phyloP scores from a whole-genome alignment of 2,113 vertebrate genomes.

The Astur gentilis region DNA sequence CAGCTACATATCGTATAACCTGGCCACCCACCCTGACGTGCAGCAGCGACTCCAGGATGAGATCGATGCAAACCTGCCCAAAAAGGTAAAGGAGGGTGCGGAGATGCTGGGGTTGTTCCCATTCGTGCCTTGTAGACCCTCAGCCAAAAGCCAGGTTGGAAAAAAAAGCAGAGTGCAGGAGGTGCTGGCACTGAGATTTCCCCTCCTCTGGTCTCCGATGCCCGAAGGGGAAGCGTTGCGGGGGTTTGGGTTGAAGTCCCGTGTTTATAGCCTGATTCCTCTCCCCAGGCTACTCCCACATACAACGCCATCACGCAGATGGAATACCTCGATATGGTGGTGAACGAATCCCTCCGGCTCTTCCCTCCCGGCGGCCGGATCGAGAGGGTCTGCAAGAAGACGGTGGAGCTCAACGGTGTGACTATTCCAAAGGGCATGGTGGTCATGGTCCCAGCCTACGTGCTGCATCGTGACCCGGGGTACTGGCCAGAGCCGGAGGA shows the following conservation, averaged over 20 bases:
- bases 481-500: slow-evolving; percentile 75
- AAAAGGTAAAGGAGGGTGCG: slow-evolving; percentile 57
- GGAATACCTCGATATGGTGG: slow-evolving; percentile 83
- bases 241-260: not conserved
- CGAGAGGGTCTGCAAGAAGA: slow-evolving; percentile 81
- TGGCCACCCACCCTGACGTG: slow-evolving; percentile 72
- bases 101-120: not conserved
- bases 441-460: slow-evolving; percentile 63
- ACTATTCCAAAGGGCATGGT: slow-evolving; percentile 74
- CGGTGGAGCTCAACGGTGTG: slow-evolving; percentile 74
- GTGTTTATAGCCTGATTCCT: not conserved
- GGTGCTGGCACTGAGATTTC: not conserved
- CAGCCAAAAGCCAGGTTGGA: not conserved
- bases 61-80: slow-evolving; percentile 71
- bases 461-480: slow-evolving; percentile 57
- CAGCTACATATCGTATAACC: slow-evolving; percentile 66
- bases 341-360: slow-evolving; percentile 79
- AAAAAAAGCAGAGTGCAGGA: not conserved
- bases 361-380: slow-evolving; percentile 59
- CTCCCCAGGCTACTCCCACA: slow-evolving; percentile 54
- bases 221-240: fast-evolving
- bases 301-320: slow-evolving; percentile 77
- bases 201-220: not conserved
- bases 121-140: not conserved
- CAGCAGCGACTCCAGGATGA: slow-evolving; percentile 77